A percentile compares a stretch with the other conserved stretches of the same genome.
phyloP scores from a whole-genome alignment of 2,797 vertebrate genomes.

The Hylomyscus alleni region DNA sequence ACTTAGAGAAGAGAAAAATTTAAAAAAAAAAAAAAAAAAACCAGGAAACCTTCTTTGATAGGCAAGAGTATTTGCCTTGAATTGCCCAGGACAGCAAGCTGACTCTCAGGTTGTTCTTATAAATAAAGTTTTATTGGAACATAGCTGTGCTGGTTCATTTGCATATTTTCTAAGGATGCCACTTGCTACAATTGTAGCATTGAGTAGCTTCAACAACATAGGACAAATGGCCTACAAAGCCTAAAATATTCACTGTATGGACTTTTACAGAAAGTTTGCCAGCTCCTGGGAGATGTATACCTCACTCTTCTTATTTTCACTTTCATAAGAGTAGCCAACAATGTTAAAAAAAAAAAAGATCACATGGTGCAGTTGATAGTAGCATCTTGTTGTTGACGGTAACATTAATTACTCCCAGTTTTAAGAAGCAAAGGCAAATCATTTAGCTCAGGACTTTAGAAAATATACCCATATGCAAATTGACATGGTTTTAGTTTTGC shows the following conservation, averaged over 20 bases:
- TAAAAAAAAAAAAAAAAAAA: background rate
- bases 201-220: background rate
- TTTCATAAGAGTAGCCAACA: background rate
- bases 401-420: conserved; percentile 61
- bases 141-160: background rate
- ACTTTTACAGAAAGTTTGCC: conserved; percentile 1
- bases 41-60: conserved; percentile 42
- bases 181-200: background rate
- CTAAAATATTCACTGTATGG: conserved; percentile 19
- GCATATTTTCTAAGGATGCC: background rate
- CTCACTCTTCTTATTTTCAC: conserved; percentile 11
- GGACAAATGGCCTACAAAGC: background rate
- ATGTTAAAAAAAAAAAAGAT: background rate
- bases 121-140: conserved; percentile 71
- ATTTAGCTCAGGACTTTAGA: conserved; percentile 75
- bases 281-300: background rate
- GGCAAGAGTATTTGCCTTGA: conserved; percentile 32
- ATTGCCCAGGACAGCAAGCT: conserved; percentile 18
- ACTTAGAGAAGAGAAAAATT: background rate
- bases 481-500: conserved; percentile 71
- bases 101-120: conserved; percentile 27
- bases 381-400: background rate
- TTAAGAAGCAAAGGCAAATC: conserved; percentile 72
- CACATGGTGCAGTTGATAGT: background rate
- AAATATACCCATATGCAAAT: conserved; percentile 39